A percentile compares a stretch with the other conserved stretches of the same genome.
Conservation (phyloP, 2,797 vertebrate genomes). For the Pygocentrus nattereri region DNA sequence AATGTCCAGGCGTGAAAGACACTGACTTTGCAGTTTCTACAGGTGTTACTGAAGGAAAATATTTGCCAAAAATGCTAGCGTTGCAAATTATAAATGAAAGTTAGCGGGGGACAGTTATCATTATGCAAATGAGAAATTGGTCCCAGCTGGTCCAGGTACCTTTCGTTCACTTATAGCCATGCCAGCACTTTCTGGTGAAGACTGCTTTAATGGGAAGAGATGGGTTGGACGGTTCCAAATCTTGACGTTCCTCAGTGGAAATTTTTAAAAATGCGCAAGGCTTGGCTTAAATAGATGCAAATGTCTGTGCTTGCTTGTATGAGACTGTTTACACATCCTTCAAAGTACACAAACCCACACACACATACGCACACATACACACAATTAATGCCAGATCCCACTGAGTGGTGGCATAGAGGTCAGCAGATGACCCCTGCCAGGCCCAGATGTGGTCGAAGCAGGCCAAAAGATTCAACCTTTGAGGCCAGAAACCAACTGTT, state of each 20-base stretch:
- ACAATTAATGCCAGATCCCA: conserved; percentile 21
- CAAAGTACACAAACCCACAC: neutral
- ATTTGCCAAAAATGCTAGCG: no score
- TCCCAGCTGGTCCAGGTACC: neutral
- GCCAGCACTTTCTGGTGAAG: neutral
- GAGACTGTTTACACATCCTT: conserved; percentile 12
- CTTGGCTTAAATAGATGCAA: neutral
- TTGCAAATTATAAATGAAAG: no score
- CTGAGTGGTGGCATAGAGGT: conserved; percentile 21
- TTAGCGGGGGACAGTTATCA: no score
- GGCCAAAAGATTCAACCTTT: conserved; percentile 65
- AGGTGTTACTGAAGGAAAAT: no score
- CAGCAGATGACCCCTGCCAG: conserved; percentile 26
- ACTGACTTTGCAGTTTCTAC: no score
- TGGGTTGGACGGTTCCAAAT: neutral
- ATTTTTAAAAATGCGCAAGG: neutral
- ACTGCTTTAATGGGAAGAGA: neutral
- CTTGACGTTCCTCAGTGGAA: neutral
- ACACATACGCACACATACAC: conserved; percentile 10
- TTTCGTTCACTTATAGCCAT: neutral
- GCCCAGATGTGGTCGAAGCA: conserved; percentile 66
- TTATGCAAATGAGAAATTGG: no score
- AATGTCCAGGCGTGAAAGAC: no score
- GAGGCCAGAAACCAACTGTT: conserved; percentile 70
- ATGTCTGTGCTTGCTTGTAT: conserved; percentile 8